Conservation (phyloP, 1,140 invertebrate genomes). For the Brachionus rotundiformis region DNA sequence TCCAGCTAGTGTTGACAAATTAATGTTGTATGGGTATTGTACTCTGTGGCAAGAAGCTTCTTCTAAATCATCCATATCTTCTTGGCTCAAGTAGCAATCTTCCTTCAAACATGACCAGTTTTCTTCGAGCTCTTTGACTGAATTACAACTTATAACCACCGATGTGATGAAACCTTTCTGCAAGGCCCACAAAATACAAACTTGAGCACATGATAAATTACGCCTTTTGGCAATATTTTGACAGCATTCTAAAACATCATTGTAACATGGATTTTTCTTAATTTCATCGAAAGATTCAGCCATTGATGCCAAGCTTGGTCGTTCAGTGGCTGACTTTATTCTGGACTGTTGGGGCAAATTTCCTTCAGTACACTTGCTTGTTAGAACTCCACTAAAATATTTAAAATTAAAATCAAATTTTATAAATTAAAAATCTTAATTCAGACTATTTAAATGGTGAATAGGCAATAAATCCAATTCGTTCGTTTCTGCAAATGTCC, state of each 20-base stretch:
- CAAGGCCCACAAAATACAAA: constrained; percentile 59
- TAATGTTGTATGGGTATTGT: constrained; percentile 26
- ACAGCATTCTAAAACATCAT: background rate
- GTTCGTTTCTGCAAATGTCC: constrained; percentile 56
- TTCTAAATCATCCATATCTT: constrained; percentile 41
- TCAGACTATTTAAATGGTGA: constrained; percentile 56
- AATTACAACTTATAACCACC: constrained; percentile 58
- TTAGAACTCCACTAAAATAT: constrained; percentile 15
- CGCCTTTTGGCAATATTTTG: background rate
- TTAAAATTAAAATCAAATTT: background rate
- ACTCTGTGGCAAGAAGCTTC: background rate
- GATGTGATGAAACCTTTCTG: constrained; percentile 58
- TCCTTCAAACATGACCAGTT: constrained; percentile 55
- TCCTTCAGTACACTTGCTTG: background rate
- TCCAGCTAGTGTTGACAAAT: constrained; percentile 24
- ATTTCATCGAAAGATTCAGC: constrained; percentile 40
- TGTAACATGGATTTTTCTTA: constrained; percentile 1
- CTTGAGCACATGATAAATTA: constrained; percentile 54
- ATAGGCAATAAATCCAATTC: constrained; percentile 56
- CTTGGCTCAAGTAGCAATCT: background rate
- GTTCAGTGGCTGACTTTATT: constrained; percentile 20
- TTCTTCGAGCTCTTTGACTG: constrained; percentile 58
- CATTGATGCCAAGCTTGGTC: background rate
- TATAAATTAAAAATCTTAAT: background rate
- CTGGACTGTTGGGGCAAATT: background rate